Base-by-base conservation (phyloP, 2,797 vertebrate species). In the Semaprochilodus insignis region DNA sequence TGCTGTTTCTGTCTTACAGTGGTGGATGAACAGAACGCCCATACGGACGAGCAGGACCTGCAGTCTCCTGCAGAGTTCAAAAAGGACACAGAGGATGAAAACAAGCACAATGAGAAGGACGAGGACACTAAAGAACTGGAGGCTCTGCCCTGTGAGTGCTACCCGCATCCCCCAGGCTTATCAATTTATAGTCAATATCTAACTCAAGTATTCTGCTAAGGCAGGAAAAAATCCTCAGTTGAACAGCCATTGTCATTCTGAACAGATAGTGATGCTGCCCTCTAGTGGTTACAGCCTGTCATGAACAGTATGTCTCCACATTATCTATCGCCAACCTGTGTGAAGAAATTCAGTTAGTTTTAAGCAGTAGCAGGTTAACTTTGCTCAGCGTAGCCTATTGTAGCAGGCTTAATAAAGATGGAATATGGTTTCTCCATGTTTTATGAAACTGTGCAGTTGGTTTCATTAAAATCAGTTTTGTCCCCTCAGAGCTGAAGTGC, bases 11-110 rank as follows among this genome's bases (percentile, higher is more conserved):
- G 60, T 36, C 25, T 55, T 48, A 14, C 87, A 99, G 98, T 96
- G 91, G 96, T 98, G 57, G 97, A 99, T 81, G 97, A 99, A 85
- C 97, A 98, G 91, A 97, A 97, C 71, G 91, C 93, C 76, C 95
- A 97, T 10, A 90, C 92, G 0, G 96, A 97, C 73, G 97, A 97
- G 60, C 91, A 94, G 14, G 93, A 94, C 63, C 95, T 93, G 78
- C 94, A 95, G 0, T 96, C 96, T 0, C 91, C 95, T 0, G 74
- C 94, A 73, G 96, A 96, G 67, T 96, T 96, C 83, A 94, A 91
- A 85, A 96, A 97, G 90, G 96, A 97, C 89, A 91, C 85, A 11
- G 90, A 96, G 87, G 96, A 97, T 16, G 97, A 98, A 78, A 96
- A 95, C 87, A 95, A 96, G 81, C 96, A 98, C 83, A 96, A 95